Conservation (phyloP, 2,113 vertebrate genomes). For the Mola mola region DNA sequence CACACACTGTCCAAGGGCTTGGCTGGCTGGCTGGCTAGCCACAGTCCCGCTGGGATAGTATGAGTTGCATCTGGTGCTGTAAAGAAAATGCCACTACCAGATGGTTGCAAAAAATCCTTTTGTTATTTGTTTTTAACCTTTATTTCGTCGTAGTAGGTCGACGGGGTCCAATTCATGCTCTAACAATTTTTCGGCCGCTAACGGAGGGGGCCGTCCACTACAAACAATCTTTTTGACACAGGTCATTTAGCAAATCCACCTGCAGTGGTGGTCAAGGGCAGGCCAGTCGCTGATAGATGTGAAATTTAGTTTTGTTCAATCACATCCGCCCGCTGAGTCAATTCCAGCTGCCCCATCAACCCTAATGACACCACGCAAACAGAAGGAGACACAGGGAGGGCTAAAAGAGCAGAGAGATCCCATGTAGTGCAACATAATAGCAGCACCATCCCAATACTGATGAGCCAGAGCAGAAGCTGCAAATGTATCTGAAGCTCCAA, state of each 20-base stretch:
- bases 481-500: constrained; percentile 18
- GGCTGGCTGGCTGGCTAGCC: constrained; percentile 58
- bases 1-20: constrained; percentile 56
- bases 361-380: constrained; percentile 44
- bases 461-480: constrained; percentile 21
- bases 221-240: constrained; percentile 33
- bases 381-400: constrained; percentile 30
- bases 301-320: constrained; percentile 48
- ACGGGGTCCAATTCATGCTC: constrained; percentile 30
- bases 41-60: constrained; percentile 56
- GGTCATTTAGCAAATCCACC: constrained; percentile 42
- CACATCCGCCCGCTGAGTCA: constrained; percentile 34
- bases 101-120: constrained; percentile 71
- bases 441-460: constrained; percentile 17
- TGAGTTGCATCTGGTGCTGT: constrained; percentile 59
- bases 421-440: constrained; percentile 47
- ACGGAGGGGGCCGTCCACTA: constrained; percentile 24
- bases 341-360: constrained; percentile 58
- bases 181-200: constrained; percentile 9
- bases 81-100: constrained; percentile 62
- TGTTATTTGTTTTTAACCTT: constrained; percentile 52
- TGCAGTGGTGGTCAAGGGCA: constrained; percentile 41
- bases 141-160: constrained; percentile 46
- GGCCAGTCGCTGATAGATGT: constrained; percentile 29
- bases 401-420: constrained; percentile 40